phyloP scores from a whole-genome alignment of 2,797 vertebrate species.

The Liparis tanakae region DNA sequence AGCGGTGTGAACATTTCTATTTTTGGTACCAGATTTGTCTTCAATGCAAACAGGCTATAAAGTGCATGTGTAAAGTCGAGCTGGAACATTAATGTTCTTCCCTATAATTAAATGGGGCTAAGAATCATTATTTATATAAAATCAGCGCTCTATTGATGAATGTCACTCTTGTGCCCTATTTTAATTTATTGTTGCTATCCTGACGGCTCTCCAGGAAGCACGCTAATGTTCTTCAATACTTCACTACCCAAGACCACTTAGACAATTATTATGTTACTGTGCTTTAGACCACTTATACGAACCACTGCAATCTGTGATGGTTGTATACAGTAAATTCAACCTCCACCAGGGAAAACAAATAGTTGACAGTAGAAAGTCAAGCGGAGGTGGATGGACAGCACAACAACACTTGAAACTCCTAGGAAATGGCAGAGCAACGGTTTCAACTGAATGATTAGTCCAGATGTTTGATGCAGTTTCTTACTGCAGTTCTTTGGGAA shows the following conservation, averaged over 20 bases:
- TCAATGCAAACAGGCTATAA: neutral
- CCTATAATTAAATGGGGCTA: neutral
- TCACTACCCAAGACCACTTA: too few species aligned
- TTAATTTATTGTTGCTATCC: neutral
- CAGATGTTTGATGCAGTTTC: slow-evolving; percentile 27
- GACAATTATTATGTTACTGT: neutral
- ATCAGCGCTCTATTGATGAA: neutral
- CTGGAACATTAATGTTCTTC: too few species aligned
- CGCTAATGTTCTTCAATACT: neutral
- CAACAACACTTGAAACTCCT: slow-evolving; percentile 26
- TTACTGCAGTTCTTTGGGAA: slow-evolving; percentile 13
- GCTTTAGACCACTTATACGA: neutral
- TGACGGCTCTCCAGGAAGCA: neutral
- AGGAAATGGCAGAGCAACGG: slow-evolving; percentile 17
- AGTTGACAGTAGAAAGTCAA: slow-evolving; percentile 27
- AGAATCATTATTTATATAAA: neutral
- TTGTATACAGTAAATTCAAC: neutral
- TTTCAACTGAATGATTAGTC: slow-evolving; percentile 21
- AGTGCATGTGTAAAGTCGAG: neutral
- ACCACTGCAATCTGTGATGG: too few species aligned
- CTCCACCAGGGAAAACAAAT: too few species aligned
- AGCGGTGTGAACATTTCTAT: too few species aligned
- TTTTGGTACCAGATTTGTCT: neutral
- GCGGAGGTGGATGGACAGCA: slow-evolving; percentile 11
- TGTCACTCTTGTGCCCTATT: neutral